Conservation (phyloP, 2,888 invertebrate species). For the Ceramica pisi region DNA sequence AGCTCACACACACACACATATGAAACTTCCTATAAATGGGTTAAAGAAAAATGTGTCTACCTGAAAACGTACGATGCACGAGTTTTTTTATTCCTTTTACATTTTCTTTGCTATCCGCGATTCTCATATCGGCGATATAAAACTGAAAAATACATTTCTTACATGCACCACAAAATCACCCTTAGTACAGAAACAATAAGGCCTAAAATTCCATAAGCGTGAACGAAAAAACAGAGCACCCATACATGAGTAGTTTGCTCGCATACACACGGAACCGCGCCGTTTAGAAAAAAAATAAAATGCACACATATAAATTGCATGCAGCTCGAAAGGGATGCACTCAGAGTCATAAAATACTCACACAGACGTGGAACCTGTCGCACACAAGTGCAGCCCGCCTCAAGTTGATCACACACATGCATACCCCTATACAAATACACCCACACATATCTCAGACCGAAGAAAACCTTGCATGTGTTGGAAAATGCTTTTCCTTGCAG, state of each 20-base stretch:
- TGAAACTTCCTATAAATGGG: constrained; percentile 87
- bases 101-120: constrained; percentile 91
- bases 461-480: constrained; percentile 90
- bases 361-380: constrained; percentile 72
- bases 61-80: constrained; percentile 90
- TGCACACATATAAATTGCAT: constrained; percentile 90
- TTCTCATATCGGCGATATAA: constrained; percentile 91
- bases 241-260: constrained; percentile 80
- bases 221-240: constrained; percentile 84
- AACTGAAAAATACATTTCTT: constrained; percentile 90
- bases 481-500: constrained; percentile 91
- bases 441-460: constrained; percentile 79
- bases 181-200: constrained; percentile 61
- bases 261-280: constrained; percentile 81
- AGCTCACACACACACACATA: constrained; percentile 82
- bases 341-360: constrained; percentile 90
- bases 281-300: constrained; percentile 90
- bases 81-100: constrained; percentile 89
- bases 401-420: constrained; percentile 79
- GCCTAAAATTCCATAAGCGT: constrained; percentile 66
- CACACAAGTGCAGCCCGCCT: constrained; percentile 71
- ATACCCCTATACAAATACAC: constrained; percentile 72
- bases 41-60: constrained; percentile 91
- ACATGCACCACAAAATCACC: constrained; percentile 71
- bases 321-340: constrained; percentile 91